These are phyloP conservation scores for Aselliscus stoliczkanus DNA, from an alignment of 2,797 vertebrate genomes.

Conservation along the genomic window DNA sequence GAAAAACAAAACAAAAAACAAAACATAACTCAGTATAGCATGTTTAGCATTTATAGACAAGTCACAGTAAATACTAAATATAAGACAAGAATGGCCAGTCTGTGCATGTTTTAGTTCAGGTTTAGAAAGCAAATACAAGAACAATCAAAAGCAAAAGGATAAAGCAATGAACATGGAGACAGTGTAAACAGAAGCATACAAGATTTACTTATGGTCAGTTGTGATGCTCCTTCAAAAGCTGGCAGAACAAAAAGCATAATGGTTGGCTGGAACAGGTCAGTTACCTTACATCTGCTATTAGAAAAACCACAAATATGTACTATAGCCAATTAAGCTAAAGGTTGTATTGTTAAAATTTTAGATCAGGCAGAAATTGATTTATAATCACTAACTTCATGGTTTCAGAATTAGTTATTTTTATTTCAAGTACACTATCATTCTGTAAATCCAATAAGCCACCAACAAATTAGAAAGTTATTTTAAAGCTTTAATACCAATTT, in stretches of 20 bases:
- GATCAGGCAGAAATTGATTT: slow-evolving; percentile 63
- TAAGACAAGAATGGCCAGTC: slow-evolving; percentile 87
- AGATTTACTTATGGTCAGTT: slow-evolving; percentile 89
- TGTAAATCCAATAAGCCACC: slow-evolving; percentile 67
- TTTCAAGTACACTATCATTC: slow-evolving; percentile 66
- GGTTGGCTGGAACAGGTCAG: slow-evolving; percentile 85
- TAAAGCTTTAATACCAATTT: slow-evolving; percentile 63
- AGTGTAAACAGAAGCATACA: slow-evolving; percentile 89
- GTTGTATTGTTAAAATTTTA: slow-evolving; percentile 66
- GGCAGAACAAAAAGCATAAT: slow-evolving; percentile 86
- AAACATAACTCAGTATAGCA: slow-evolving; percentile 79
- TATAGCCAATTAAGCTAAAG: slow-evolving; percentile 78
- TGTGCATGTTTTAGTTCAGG: slow-evolving; percentile 89
- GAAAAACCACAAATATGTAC: slow-evolving; percentile 75
- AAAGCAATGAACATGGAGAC: slow-evolving; percentile 94
- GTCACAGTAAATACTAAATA: slow-evolving; percentile 87
- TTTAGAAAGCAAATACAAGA: slow-evolving; percentile 89
- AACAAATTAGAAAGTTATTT: slow-evolving; percentile 59
- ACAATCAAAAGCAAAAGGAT: slow-evolving; percentile 92
- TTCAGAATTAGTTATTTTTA: slow-evolving; percentile 64
- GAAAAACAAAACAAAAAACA: slow-evolving; percentile 67
- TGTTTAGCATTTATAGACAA: slow-evolving; percentile 87
- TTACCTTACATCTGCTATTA: slow-evolving; percentile 86
- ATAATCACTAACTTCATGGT: slow-evolving; percentile 51
- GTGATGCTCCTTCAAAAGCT: slow-evolving; percentile 89